Conservation (phyloP, 2,113 vertebrate genomes). For the Morone saxatilis region DNA sequence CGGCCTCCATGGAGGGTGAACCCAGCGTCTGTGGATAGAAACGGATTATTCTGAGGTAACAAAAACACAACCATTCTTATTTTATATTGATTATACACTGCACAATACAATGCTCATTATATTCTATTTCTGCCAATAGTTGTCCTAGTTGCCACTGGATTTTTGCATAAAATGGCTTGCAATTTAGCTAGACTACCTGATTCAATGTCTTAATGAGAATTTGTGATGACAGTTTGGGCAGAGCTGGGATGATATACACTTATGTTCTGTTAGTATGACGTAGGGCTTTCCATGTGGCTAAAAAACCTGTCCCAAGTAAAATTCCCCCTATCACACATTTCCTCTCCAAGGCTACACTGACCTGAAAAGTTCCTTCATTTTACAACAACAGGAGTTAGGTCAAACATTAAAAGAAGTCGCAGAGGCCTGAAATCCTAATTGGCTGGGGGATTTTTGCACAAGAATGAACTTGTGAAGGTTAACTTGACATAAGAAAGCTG, state of each 20-base stretch:
- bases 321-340: not conserved
- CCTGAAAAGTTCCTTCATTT: conserved; percentile 8
- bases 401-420: conserved; percentile 11
- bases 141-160: not conserved
- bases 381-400: not conserved
- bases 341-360: conserved; percentile 15
- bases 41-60: no score
- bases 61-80: no score
- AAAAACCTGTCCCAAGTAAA: not conserved
- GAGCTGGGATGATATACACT: not conserved
- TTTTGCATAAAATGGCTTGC: not conserved
- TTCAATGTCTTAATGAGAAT: not conserved
- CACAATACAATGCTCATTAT: no score
- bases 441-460: conserved; percentile 1
- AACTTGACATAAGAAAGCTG: conserved; percentile 35
- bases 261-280: not conserved
- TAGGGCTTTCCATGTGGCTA: not conserved
- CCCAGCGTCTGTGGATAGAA: no score
- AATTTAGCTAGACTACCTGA: not conserved
- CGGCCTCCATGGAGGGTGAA: no score
- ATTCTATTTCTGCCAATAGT: no score
- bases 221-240: not conserved
- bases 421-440: not conserved
- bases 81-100: no score
- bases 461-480: conserved; percentile 26